Evolutionary conservation across 1,140 invertebrate species (phyloP).

Genomic region (Apis dorsata): DNA sequence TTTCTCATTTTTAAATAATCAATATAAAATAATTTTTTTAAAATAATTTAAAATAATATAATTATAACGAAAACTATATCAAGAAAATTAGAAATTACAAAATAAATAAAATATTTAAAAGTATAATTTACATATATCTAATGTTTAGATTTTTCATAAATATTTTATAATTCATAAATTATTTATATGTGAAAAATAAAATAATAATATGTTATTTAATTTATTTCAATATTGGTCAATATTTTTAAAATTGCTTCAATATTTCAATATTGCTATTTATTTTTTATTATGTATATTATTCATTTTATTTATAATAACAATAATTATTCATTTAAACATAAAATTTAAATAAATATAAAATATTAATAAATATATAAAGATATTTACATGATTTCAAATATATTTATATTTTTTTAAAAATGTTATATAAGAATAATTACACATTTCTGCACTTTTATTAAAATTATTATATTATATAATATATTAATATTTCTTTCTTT

Average conservation of each 20-base stretch:
- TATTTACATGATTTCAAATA: no score
- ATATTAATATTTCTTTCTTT: no score
- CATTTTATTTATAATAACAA: neutral
- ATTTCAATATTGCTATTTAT: neutral
- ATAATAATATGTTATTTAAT: neutral
- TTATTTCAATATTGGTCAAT: neutral
- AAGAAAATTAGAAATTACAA: neutral
- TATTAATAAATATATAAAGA: no score
- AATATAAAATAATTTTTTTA: conserved; percentile 23
- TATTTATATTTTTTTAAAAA: no score
- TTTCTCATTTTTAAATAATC: neutral
- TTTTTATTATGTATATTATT: neutral
- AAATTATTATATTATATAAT: no score
- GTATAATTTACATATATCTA: conserved; percentile 36
- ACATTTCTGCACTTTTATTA: no score
- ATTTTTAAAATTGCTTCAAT: no score
- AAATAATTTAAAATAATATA: conserved; percentile 20
- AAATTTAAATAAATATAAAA: neutral
- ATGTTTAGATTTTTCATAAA: conserved; percentile 15
- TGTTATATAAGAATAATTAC: no score
- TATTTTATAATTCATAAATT: neutral
- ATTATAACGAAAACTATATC: neutral
- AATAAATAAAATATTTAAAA: conserved; percentile 8
- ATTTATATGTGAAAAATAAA: neutral
- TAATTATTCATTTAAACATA: neutral